phyloP scores from a whole-genome alignment of 2,797 vertebrate species.

The Streptopelia turtur region DNA sequence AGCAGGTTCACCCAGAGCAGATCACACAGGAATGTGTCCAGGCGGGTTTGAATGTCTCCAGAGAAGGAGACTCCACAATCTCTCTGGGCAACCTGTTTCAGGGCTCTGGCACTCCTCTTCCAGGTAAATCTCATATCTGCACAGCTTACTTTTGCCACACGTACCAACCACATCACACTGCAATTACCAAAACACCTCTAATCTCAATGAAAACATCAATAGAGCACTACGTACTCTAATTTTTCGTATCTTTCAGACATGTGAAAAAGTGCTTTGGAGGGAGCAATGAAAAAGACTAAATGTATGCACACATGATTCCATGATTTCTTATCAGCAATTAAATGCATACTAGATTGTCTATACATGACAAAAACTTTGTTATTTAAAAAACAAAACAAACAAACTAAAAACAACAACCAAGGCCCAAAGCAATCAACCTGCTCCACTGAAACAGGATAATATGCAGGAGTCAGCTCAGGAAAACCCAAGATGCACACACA shows the following conservation, averaged over 20 bases:
- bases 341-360: neutral
- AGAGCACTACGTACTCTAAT: neutral
- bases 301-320: neutral
- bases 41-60: no score
- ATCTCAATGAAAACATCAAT: neutral
- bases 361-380: neutral
- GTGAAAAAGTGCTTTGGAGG: neutral
- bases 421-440: neutral
- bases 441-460: neutral
- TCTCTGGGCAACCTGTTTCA: no score
- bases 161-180: accelerated
- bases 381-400: neutral
- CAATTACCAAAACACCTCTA: neutral
- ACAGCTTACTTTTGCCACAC: neutral
- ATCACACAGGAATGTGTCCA: no score
- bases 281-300: neutral
- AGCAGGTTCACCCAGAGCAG: no score
- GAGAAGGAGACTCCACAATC: no score
- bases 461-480: neutral
- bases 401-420: no score
- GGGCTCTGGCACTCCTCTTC: neutral
- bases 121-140: neutral
- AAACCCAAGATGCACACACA: neutral
- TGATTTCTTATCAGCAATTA: neutral
- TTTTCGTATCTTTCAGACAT: neutral